Base-by-base conservation (phyloP, 2,888 invertebrate genomes). In the Bombylius major region DNA sequence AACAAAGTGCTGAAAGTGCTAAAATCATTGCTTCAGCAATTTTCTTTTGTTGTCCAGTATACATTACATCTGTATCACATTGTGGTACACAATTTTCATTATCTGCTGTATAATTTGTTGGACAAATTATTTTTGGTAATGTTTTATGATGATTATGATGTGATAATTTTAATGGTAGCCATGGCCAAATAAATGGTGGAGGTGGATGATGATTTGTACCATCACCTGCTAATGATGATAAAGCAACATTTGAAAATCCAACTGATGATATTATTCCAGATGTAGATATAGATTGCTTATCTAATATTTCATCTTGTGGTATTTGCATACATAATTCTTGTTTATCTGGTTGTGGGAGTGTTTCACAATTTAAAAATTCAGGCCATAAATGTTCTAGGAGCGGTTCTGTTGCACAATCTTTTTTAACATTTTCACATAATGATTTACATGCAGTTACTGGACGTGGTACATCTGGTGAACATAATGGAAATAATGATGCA, bases 401-500 rank as follows among this genome's bases (percentile, higher is more conserved):
- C 1, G 83, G 82, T 61, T 79, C 76, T 13, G 64, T 61, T 1
- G 62, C 59, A 72, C 91, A 91, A 67, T 87, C 87, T 5, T 74
- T 76, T 61, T 79, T 79, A 7, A 87, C 87, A 64, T 84, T 82
- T 67, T 89, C 84, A 73, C 94, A 94, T 62, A 94, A 84, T 33
- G 87, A 85, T 59, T 88, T 80, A 75, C 94, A 94, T 11, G 90
- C 87, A 58, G 88, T 87, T 59, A 94, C 89, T 47, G 89, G 86
- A 64, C 86, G 86, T 34, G 86, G 83, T 61, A 89, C 87, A 71
- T 90, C 86, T 67, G 88, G 87, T 39, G 91, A 89, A 75, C 94
- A 95, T 71, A 95, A 86, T 45, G 94, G 94, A 11, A 89, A 88
- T 73, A 89, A 89, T 54, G 93, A 86, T 14, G 92, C 89, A 76